phyloP scores from a whole-genome alignment of 37 sponge, comb jelly and placozoan species.

The Ianthella basta region DNA sequence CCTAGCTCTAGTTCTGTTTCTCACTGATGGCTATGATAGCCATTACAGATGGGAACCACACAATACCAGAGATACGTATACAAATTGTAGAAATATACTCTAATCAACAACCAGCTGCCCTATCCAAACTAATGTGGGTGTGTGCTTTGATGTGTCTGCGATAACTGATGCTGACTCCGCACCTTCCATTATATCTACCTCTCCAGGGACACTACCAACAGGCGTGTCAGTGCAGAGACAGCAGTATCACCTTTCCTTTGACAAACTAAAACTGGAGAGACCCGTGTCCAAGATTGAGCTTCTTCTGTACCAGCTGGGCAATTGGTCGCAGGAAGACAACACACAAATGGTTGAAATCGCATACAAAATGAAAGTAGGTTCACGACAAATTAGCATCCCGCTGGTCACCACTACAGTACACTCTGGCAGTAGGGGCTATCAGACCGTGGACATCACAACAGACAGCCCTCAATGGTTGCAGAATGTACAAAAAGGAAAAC shows the following conservation, averaged over 20 bases:
- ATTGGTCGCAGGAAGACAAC: no score
- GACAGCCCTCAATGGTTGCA: constrained; percentile 20
- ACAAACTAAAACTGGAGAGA: background rate
- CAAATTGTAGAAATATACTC: no score
- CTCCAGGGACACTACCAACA: background rate
- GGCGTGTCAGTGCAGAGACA: background rate
- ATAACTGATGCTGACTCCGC: background rate
- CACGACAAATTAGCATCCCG: background rate
- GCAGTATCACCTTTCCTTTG: background rate
- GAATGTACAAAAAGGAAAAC: background rate
- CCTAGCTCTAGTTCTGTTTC: no score
- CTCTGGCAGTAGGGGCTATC: background rate
- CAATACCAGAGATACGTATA: no score
- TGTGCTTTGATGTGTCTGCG: no score
- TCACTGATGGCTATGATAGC: no score
- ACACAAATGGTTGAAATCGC: background rate
- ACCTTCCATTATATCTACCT: background rate
- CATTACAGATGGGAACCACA: no score
- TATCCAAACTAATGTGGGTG: no score
- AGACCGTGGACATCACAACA: constrained; percentile 11
- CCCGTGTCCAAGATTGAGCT: constrained; percentile 1
- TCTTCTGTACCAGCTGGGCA: background rate
- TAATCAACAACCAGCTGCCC: no score
- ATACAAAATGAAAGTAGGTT: background rate
- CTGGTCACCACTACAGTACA: background rate